These are phyloP conservation scores for Machaerirhynchus nigripectus DNA, from an alignment of 2,113 vertebrate species.

Conservation along the genomic window DNA sequence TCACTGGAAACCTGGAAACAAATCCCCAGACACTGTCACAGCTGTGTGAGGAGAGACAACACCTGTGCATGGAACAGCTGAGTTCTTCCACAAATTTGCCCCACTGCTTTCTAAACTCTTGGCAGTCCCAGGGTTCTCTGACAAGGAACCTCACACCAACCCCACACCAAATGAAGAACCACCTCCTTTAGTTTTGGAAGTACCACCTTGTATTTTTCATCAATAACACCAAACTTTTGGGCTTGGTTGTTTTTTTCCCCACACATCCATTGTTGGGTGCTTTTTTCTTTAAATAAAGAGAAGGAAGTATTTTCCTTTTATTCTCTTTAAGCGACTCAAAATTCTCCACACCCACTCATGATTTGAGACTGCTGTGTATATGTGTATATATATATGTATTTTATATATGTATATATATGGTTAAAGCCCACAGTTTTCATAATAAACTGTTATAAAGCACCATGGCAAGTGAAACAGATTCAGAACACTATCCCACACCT, in stretches of 20 bases:
- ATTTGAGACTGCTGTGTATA: not conserved
- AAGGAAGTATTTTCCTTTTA: not conserved
- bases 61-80: not conserved
- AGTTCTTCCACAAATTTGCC: not conserved
- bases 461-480: not conserved
- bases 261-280: not conserved
- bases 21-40: not conserved
- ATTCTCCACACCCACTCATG: not conserved
- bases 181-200: not conserved
- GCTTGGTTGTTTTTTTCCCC: not conserved
- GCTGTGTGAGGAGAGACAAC: not conserved
- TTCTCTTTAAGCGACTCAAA: not conserved
- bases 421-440: not conserved
- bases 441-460: not conserved
- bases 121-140: not conserved
- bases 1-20: conserved; percentile 85
- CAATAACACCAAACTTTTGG: not conserved
- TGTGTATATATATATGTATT: rapidly evolving
- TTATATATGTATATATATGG: no score
- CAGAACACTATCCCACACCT: not conserved
- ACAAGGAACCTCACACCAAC: not conserved
- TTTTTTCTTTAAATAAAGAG: not conserved
- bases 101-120: not conserved
- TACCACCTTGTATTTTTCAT: not conserved
- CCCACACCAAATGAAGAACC: not conserved